These are phyloP conservation scores for Acropora yongei DNA, from an alignment of 64 coral and sea anemone species.

Conservation along the genomic window DNA sequence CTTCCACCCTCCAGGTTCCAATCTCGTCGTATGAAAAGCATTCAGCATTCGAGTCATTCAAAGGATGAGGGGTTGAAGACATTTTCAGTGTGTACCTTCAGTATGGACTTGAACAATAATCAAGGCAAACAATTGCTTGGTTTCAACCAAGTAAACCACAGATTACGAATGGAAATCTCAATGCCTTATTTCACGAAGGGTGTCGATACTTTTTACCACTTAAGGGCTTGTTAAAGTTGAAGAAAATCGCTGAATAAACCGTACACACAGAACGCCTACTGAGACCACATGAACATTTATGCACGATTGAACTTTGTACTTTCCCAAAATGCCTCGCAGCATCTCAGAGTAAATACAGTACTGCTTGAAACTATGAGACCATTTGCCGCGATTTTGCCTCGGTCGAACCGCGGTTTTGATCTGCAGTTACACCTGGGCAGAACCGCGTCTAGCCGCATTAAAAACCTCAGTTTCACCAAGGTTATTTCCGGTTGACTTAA, in stretches of 20 bases:
- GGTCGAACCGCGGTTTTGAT: too few relatives aligned
- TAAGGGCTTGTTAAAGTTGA: neutral
- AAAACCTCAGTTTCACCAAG: too few relatives aligned
- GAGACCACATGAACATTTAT: too few relatives aligned
- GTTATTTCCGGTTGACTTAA: too few relatives aligned
- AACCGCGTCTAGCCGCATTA: too few relatives aligned
- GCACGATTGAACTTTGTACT: too few relatives aligned
- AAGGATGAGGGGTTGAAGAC: neutral
- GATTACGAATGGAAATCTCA: neutral
- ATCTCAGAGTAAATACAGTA: too few relatives aligned
- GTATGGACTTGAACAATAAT: neutral
- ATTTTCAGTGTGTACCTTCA: neutral
- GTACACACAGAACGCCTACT: too few relatives aligned
- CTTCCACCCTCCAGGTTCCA: constrained; percentile 56
- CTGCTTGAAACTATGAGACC: too few relatives aligned
- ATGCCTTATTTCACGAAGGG: neutral
- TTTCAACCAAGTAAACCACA: neutral
- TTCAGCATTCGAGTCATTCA: neutral
- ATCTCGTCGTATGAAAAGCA: constrained; percentile 40
- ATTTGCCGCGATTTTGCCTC: too few relatives aligned
- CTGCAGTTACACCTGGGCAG: too few relatives aligned
- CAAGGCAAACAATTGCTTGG: neutral
- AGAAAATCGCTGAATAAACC: neutral
- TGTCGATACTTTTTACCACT: neutral
- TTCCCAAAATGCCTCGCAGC: too few relatives aligned